Conservation (phyloP, 1,140 invertebrate genomes). For the Calliphora vicina region DNA sequence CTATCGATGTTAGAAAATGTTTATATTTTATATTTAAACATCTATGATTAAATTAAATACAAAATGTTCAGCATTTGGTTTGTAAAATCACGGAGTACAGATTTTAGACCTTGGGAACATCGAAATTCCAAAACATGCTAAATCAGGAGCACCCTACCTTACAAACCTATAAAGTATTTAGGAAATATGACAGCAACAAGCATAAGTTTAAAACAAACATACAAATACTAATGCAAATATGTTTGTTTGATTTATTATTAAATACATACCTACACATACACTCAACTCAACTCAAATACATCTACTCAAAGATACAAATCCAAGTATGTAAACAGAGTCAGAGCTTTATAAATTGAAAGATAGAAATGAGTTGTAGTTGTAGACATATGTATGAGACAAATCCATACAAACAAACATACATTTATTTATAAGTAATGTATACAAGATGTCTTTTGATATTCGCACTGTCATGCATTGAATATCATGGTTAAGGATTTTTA, state of each 20-base stretch:
- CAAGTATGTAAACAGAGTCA: background rate
- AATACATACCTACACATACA: background rate
- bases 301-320: background rate
- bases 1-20: too few relatives aligned
- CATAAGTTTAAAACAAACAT: background rate
- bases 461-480: background rate
- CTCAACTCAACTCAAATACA: background rate
- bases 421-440: too few relatives aligned
- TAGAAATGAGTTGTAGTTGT: background rate
- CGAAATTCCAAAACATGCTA: too few relatives aligned
- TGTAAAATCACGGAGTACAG: too few relatives aligned
- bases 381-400: background rate
- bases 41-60: too few relatives aligned
- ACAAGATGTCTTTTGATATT: background rate
- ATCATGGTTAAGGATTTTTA: conserved; percentile 1
- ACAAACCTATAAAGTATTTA: background rate
- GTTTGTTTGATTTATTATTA: background rate
- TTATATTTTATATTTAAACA: too few relatives aligned
- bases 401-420: too few relatives aligned
- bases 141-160: too few relatives aligned
- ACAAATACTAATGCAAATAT: background rate
- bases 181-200: background rate
- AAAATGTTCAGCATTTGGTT: too few relatives aligned
- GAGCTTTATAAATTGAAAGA: background rate
- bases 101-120: too few relatives aligned